Base-by-base conservation (phyloP, 2,113 vertebrate species). In the Phylloscopus trochiloides region DNA sequence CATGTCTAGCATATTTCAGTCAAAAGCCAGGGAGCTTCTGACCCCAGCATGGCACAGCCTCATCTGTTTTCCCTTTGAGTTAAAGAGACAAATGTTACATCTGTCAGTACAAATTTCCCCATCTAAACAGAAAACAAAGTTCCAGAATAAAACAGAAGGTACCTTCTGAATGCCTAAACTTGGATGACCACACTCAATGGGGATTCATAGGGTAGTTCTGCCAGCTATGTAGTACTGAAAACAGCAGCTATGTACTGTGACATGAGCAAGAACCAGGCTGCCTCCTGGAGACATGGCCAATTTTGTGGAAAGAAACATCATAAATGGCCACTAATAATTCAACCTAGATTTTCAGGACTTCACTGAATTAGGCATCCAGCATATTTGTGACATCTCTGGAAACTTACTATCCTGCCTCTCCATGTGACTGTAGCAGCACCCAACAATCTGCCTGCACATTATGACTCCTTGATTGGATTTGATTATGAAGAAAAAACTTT, bases 171-270 rank as follows among this genome's bases (percentile, higher is more conserved):
- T 12, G 13, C 9, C 63, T 66, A 45, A 76, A 45, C 15, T 29
- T 73, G n/a, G 6, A 26, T 57, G 34, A 72, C 29, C 17, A 17
- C 9, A 12, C 18, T 81, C 42, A 8, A 11, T 32, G 21, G 26
- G 65, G 21, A 68, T 59, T 66, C 31, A 16, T 3, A 40, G 4
- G 8, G 18, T 52, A 57, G 24, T 17, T 68, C 20, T 68, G 12
- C 21, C 9, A 25, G 6, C 18, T 72, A 3, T 65, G 50, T 32
- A 51, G 17, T 40, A 63, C 47, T 42, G 65, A 88, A 51, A 6
- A 55, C 13, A 87, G 52, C 32, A 88, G 45, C n/a, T 63, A 17
- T 1, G 2, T 13, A 55, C n/a, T 1, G 1, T 1, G 1, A 48
- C 17, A 25, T 2, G 4, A 71, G 24, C 7, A 52, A 73, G 10